Percentiles rank a stretch among this genome's conserved stretches.
Conservation (phyloP, 1,140 invertebrate genomes). For the Battus philenor region DNA sequence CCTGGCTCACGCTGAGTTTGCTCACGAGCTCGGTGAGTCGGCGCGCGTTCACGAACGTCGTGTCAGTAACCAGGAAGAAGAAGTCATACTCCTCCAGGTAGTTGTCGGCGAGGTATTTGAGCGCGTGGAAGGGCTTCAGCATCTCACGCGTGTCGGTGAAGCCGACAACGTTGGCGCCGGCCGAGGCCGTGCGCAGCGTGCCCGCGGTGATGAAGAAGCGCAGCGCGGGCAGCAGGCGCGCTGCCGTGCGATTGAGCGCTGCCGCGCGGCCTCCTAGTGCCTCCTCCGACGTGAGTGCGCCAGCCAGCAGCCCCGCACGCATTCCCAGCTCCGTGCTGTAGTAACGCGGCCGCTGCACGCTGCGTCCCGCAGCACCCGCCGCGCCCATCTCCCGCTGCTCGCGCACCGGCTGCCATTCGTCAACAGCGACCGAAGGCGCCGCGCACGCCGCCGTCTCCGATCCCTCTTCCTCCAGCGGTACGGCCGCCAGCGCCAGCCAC, state of each 20-base stretch:
- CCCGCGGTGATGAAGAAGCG: conserved; percentile 84
- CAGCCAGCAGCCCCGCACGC: conserved; percentile 84
- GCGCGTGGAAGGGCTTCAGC: conserved; percentile 86
- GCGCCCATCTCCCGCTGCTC: conserved; percentile 47
- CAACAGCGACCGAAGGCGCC: conserved; percentile 18
- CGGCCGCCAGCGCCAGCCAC: conserved; percentile 51
- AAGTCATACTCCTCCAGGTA: conserved; percentile 93
- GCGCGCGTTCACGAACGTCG: conserved; percentile 86
- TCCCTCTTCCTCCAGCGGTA: conserved; percentile 52
- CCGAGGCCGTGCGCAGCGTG: conserved; percentile 78
- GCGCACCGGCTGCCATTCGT: conserved; percentile 60
- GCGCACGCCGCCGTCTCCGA: conserved; percentile 11
- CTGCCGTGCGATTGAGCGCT: conserved; percentile 88
- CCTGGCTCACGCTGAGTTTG: conserved; percentile 87
- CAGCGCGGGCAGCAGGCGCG: conserved; percentile 87
- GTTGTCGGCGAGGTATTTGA: conserved; percentile 93
- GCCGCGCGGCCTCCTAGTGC: conserved; percentile 83
- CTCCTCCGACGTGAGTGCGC: conserved; percentile 84
- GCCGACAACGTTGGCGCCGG: conserved; percentile 85
- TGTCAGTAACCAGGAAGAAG: conserved; percentile 91
- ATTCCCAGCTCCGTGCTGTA: conserved; percentile 96
- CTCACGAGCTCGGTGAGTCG: conserved; percentile 82
- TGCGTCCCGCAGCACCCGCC: conserved; percentile 46
- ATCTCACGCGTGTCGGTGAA: conserved; percentile 87
- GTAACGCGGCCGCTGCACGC: conserved; percentile 88